These are phyloP conservation scores for Stichodactyla mertensii DNA, from an alignment of 64 coral and sea anemone genomes.

Conservation along the genomic window DNA sequence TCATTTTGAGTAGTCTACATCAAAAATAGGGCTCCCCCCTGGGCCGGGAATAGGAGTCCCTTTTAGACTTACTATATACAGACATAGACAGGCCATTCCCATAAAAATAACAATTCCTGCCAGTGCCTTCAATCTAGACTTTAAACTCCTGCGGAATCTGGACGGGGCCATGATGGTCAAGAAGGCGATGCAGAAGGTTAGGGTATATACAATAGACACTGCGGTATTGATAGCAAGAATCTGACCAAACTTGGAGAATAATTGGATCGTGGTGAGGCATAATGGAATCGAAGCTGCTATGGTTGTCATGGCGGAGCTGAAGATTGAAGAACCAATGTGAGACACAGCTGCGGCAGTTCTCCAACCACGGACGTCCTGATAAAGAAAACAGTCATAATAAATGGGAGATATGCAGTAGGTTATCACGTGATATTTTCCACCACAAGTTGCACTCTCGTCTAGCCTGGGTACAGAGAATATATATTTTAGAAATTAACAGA, in stretches of 20 bases:
- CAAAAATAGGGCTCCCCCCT: conserved; percentile 56
- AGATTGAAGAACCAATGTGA: conserved; percentile 88
- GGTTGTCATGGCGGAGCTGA: conserved; percentile 91
- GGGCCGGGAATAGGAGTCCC: conserved; percentile 60
- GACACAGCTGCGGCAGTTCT: conserved; percentile 72
- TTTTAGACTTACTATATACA: conserved; percentile 58
- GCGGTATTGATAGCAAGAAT: conserved; percentile 94
- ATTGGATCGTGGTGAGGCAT: conserved; percentile 74
- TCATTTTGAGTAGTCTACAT: background rate
- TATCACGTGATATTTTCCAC: background rate
- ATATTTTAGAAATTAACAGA: too few species aligned
- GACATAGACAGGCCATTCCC: conserved; percentile 11
- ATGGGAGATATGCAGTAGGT: background rate
- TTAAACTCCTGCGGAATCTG: conserved; percentile 47
- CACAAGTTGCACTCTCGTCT: too few species aligned
- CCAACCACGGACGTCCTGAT: conserved; percentile 68
- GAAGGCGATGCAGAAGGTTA: conserved; percentile 79
- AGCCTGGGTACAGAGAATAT: too few species aligned
- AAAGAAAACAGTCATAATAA: background rate
- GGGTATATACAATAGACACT: conserved; percentile 76
- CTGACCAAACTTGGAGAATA: conserved; percentile 93
- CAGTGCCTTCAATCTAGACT: conserved; percentile 24
- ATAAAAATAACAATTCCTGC: conserved; percentile 16
- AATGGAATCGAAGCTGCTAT: conserved; percentile 80
- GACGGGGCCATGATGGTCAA: conserved; percentile 58